Conservation (phyloP, 2,797 vertebrate genomes). For the Hephaestus fuliginosus region DNA sequence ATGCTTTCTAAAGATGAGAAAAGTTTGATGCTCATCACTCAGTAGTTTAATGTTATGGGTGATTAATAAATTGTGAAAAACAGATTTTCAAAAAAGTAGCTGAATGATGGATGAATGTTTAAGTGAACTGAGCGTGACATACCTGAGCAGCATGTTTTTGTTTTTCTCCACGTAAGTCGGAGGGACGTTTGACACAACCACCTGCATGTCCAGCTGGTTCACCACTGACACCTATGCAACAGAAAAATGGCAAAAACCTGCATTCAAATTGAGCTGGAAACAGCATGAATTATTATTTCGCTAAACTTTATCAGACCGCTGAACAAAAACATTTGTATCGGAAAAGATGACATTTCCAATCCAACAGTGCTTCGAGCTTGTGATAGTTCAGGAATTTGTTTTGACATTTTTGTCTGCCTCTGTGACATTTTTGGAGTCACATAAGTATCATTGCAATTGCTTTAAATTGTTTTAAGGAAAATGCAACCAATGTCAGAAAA, state of each 20-base stretch:
- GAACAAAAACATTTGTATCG: too few relatives aligned
- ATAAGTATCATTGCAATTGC: constrained; percentile 20
- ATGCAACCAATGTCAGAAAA: neutral
- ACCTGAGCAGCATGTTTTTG: constrained; percentile 95
- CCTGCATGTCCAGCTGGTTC: constrained; percentile 99
- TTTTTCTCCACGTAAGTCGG: constrained; percentile 96
- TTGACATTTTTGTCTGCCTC: constrained; percentile 7
- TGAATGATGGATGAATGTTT: neutral
- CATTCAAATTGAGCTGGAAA: constrained; percentile 6
- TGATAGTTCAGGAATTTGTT: constrained; percentile 12
- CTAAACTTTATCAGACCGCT: neutral
- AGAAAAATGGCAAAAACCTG: constrained; percentile 15
- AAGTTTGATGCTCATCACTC: neutral
- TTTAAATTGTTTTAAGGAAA: constrained; percentile 5
- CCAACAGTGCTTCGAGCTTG: neutral
- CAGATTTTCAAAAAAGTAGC: neutral
- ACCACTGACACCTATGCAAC: constrained; percentile 94
- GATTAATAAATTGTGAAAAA: neutral
- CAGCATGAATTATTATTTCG: neutral
- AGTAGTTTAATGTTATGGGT: neutral
- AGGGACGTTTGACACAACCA: constrained; percentile 96
- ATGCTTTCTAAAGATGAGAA: neutral
- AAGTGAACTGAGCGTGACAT: constrained; percentile 37
- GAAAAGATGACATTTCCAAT: constrained; percentile 10
- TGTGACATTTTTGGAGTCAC: constrained; percentile 8